These are phyloP conservation scores for Phylloscopus collybita DNA, from an alignment of 2,797 vertebrate genomes.

Conservation along the genomic window DNA sequence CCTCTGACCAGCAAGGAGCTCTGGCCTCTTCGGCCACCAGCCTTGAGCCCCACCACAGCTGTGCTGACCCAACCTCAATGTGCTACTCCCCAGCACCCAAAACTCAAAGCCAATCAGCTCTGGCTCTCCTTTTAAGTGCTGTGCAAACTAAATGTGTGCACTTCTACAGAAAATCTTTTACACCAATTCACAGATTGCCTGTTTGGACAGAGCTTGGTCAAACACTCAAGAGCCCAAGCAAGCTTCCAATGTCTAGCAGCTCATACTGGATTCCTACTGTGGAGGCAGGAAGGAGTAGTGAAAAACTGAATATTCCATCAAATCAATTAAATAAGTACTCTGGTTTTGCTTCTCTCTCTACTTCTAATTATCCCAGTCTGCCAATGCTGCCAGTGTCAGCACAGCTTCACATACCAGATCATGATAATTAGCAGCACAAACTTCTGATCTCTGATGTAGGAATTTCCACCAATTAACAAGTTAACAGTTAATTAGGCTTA, in stretches of 20 bases:
- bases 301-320: neutral
- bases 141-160: rapidly evolving
- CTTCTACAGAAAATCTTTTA: neutral
- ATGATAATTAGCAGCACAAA: conserved; percentile 35
- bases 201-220: neutral
- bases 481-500: conserved; percentile 48
- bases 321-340: neutral
- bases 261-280: neutral
- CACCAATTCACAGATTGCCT: neutral
- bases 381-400: neutral
- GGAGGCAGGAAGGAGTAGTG: neutral
- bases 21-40: neutral
- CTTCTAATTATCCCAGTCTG: conserved; percentile 21
- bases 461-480: conserved; percentile 46
- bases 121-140: neutral
- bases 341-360: neutral
- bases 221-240: neutral
- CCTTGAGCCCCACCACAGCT: neutral
- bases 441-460: conserved; percentile 22
- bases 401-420: neutral
- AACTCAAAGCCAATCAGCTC: neutral
- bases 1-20: neutral
- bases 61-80: rapidly evolving
- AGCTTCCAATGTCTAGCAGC: neutral
- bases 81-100: neutral